A percentile compares a stretch with the other conserved stretches of the same genome.
These are phyloP conservation scores for Mallotus villosus DNA, from an alignment of 2,797 vertebrate species.

Conservation along the genomic window DNA sequence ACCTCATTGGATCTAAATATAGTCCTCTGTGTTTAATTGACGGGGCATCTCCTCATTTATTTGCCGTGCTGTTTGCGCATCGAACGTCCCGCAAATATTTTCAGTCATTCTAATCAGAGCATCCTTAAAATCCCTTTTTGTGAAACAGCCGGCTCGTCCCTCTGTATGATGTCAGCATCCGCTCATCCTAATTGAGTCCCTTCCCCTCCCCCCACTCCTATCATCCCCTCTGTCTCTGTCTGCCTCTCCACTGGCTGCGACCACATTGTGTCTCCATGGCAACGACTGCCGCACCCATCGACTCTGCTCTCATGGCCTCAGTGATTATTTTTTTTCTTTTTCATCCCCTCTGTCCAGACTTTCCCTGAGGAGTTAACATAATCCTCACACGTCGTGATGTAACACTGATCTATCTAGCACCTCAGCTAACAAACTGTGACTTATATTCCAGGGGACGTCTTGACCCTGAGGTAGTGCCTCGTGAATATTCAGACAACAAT, in stretches of 20 bases:
- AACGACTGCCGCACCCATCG: conserved; percentile 17
- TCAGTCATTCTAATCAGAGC: not conserved
- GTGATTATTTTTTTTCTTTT: conserved; percentile 4
- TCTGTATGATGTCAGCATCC: not conserved
- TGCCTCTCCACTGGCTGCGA: not conserved
- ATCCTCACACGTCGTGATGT: conserved; percentile 9
- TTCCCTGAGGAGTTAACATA: conserved; percentile 11
- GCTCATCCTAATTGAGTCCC: conserved; percentile 7
- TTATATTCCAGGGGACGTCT: too few relatives aligned
- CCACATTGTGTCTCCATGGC: conserved; percentile 27
- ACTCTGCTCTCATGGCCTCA: not conserved
- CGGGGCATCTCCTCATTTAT: too few relatives aligned
- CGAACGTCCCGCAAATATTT: not conserved
- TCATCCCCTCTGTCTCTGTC: not conserved
- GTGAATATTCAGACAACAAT: not conserved
- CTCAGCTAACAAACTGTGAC: too few relatives aligned
- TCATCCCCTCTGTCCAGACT: not conserved
- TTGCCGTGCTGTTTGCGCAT: too few relatives aligned
- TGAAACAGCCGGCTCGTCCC: not conserved
- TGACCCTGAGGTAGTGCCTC: too few relatives aligned
- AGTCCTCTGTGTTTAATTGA: too few relatives aligned
- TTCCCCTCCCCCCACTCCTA: not conserved
- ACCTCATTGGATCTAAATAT: too few relatives aligned
- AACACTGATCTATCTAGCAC: not conserved
- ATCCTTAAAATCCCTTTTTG: not conserved